A percentile compares a stretch with the other conserved stretches of the same genome.
phyloP scores from a whole-genome alignment of 2,888 invertebrate genomes.

The Orthosia gracilis region DNA sequence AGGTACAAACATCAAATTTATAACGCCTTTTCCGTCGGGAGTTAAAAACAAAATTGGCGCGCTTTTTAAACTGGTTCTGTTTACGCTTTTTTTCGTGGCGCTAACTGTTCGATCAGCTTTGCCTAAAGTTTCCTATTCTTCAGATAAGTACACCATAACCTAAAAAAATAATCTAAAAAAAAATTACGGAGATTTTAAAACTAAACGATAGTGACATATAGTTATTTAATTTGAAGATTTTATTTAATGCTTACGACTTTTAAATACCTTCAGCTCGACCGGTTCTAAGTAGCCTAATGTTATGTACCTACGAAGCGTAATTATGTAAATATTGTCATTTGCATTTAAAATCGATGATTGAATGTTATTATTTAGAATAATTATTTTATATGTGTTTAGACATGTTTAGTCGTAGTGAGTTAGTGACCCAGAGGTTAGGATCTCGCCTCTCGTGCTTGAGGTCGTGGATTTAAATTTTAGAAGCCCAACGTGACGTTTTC shows the following conservation, averaged over 20 bases:
- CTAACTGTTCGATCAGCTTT: no score
- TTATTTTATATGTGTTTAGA: slow-evolving; percentile 22
- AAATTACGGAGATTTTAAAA: not conserved
- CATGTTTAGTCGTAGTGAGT: not conserved
- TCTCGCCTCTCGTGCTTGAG: no score
- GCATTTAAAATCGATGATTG: slow-evolving; percentile 21
- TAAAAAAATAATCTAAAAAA: not conserved
- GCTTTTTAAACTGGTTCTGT: not conserved
- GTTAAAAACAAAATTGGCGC: no score
- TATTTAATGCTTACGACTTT: slow-evolving; percentile 23
- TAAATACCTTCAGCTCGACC: not conserved
- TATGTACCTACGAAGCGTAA: slow-evolving; percentile 1
- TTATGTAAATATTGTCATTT: slow-evolving; percentile 26
- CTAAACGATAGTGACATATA: not conserved
- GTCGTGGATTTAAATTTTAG: no score
- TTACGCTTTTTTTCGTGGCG: no score
- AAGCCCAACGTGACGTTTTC: no score
- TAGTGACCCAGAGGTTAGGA: no score
- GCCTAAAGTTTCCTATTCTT: no score
- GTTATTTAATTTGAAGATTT: slow-evolving; percentile 22
- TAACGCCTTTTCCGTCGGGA: no score
- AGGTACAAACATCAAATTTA: no score
- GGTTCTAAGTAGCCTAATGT: slow-evolving; percentile 11
- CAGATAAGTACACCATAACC: not conserved
- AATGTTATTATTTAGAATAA: slow-evolving; percentile 12